phyloP scores from a whole-genome alignment of 2,797 vertebrate genomes.

The Somateria mollissima region DNA sequence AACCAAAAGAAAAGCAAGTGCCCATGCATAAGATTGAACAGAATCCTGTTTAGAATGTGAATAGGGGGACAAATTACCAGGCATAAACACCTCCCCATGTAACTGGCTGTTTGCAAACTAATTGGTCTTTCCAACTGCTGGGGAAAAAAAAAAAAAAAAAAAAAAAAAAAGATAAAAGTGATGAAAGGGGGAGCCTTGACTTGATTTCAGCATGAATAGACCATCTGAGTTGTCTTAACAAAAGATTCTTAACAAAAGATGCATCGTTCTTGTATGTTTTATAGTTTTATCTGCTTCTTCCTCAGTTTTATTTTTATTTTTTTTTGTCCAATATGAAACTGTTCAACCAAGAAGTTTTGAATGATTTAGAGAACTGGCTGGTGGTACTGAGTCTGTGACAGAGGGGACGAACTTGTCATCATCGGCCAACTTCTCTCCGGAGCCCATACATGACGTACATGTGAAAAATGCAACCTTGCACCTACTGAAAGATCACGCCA shows the following conservation, averaged over 20 bases:
- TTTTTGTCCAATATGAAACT: background rate
- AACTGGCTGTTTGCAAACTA: slow-evolving; percentile 67
- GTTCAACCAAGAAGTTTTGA: background rate
- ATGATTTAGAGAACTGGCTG: background rate
- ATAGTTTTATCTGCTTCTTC: background rate
- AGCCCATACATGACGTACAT: background rate
- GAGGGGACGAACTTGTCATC: background rate
- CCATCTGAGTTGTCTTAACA: background rate
- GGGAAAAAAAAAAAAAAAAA: background rate
- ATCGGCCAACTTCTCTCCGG: background rate
- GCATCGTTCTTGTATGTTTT: background rate
- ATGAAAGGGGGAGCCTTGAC: background rate
- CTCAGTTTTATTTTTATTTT: background rate
- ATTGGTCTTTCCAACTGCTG: background rate
- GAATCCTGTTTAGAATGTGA: slow-evolving; percentile 78
- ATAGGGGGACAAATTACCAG: slow-evolving; percentile 81
- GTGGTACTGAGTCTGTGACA: background rate
- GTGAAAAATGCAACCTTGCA: background rate
- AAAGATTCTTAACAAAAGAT: background rate
- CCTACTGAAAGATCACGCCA: background rate
- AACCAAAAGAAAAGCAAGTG: slow-evolving; percentile 77
- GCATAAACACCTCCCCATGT: slow-evolving; percentile 85
- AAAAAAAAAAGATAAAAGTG: background rate
- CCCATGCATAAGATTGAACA: slow-evolving; percentile 75
- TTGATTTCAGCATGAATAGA: background rate